phyloP scores from a whole-genome alignment of 2,888 invertebrate genomes.

The Thalpophila matura region DNA sequence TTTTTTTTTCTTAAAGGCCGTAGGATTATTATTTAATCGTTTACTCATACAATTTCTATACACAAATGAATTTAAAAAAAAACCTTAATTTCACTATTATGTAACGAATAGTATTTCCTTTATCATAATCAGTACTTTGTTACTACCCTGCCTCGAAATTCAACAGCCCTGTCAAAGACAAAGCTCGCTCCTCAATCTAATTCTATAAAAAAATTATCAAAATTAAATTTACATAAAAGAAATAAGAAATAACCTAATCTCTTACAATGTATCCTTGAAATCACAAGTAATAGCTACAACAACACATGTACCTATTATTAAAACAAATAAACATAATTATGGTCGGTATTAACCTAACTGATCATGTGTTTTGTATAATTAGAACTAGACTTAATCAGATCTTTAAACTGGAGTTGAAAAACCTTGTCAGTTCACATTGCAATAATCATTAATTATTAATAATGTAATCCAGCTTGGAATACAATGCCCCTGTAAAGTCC shows the following conservation, averaged over 20 bases:
- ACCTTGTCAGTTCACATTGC: constrained; percentile 8
- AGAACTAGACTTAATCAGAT: constrained; percentile 41
- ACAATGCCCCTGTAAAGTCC: neutral
- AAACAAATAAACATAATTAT: constrained; percentile 1
- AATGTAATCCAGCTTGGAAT: neutral
- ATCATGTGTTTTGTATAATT: constrained; percentile 2
- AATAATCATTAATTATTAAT: neutral
- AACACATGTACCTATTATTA: constrained; percentile 13
- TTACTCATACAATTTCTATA: constrained; percentile 21
- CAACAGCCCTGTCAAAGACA: constrained; percentile 36
- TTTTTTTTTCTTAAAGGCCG: constrained; percentile 18
- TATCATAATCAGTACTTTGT: constrained; percentile 54
- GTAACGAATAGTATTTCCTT: constrained; percentile 24
- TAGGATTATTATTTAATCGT: constrained; percentile 28
- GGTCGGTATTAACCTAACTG: constrained; percentile 1
- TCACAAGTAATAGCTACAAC: constrained; percentile 12
- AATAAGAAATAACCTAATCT: constrained; percentile 37
- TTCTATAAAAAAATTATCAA: constrained; percentile 38
- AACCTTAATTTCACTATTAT: constrained; percentile 4
- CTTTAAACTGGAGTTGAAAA: constrained; percentile 6
- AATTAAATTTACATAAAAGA: constrained; percentile 42
- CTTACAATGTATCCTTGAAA: constrained; percentile 16
- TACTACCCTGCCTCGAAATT: constrained; percentile 57
- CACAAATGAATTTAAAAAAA: constrained; percentile 21
- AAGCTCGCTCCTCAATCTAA: constrained; percentile 43